Conservation (phyloP, 1,140 invertebrate species). For the Episyrphus balteatus region DNA sequence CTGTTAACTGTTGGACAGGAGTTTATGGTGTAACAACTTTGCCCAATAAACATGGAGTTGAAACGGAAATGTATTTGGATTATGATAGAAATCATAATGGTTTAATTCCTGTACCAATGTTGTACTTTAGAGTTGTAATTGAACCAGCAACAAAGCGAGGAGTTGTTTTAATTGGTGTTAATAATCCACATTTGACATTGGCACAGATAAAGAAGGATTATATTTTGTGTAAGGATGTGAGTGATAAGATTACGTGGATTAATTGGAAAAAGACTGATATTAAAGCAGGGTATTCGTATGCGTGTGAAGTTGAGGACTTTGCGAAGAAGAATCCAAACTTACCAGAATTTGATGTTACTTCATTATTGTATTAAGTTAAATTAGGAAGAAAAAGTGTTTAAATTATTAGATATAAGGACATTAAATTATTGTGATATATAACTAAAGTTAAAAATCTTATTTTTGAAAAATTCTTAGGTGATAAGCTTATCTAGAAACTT, state of each 20-base stretch:
- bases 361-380: too few species aligned
- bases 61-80: conserved; percentile 40
- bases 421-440: too few species aligned
- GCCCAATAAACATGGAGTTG: conserved; percentile 36
- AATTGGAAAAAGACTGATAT: conserved; percentile 41
- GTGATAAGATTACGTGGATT: conserved; percentile 40
- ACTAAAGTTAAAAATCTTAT: too few species aligned
- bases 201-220: conserved; percentile 34
- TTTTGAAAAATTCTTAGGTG: too few species aligned
- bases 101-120: conserved; percentile 42
- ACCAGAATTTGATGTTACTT: conserved; percentile 9
- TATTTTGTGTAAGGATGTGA: conserved; percentile 43
- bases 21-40: conserved; percentile 42
- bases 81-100: conserved; percentile 31
- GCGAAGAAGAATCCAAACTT: conserved; percentile 39
- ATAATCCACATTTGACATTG: conserved; percentile 44
- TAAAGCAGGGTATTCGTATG: conserved; percentile 50
- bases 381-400: too few species aligned
- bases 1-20: conserved; percentile 48
- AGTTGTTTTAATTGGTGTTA: conserved; percentile 46
- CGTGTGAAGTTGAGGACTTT: conserved; percentile 50
- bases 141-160: conserved; percentile 37
- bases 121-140: conserved; percentile 50
- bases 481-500: too few species aligned
- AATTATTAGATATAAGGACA: too few species aligned